phyloP scores from a whole-genome alignment of 2,888 invertebrate species.

The Lathronympha strigana region DNA sequence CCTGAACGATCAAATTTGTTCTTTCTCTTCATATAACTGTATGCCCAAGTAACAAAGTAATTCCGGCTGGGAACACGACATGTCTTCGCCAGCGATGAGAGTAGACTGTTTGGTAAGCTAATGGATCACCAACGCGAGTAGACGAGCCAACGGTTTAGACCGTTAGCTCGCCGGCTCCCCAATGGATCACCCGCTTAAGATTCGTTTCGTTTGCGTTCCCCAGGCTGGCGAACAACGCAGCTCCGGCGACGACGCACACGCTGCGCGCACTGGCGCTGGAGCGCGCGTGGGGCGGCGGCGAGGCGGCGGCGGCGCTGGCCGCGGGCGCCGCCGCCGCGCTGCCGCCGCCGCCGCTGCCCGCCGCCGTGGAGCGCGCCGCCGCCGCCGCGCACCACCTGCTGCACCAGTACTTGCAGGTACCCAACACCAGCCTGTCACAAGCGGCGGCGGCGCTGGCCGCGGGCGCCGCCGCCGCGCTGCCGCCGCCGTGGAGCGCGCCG shows the following conservation, averaged over 20 bases:
- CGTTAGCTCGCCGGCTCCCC: too few relatives aligned
- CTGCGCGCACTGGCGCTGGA: slow-evolving; percentile 75
- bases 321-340: slow-evolving; percentile 74
- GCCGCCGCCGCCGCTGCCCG: slow-evolving; percentile 75
- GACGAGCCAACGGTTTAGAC: too few relatives aligned
- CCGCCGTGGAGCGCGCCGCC: slow-evolving; percentile 74
- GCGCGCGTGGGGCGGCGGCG: slow-evolving; percentile 78
- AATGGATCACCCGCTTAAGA: too few relatives aligned
- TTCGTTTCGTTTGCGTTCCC: neutral
- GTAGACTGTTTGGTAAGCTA: too few relatives aligned
- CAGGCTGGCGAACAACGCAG: slow-evolving; percentile 62
- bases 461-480: slow-evolving; percentile 72
- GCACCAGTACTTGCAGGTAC: slow-evolving; percentile 76
- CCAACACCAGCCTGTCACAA: slow-evolving; percentile 41
- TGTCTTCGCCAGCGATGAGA: too few relatives aligned
- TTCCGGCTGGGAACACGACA: too few relatives aligned
- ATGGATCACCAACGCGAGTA: too few relatives aligned
- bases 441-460: slow-evolving; percentile 73
- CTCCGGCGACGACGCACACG: slow-evolving; percentile 58
- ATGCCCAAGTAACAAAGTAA: too few relatives aligned
- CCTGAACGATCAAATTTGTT: too few relatives aligned
- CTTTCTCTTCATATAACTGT: too few relatives aligned
- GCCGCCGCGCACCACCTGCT: slow-evolving; percentile 74
- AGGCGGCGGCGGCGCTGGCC: slow-evolving; percentile 71
- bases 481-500: too few relatives aligned